Conservation (phyloP, 2,888 invertebrate species). For the Gymnosoma rotundatum region DNA sequence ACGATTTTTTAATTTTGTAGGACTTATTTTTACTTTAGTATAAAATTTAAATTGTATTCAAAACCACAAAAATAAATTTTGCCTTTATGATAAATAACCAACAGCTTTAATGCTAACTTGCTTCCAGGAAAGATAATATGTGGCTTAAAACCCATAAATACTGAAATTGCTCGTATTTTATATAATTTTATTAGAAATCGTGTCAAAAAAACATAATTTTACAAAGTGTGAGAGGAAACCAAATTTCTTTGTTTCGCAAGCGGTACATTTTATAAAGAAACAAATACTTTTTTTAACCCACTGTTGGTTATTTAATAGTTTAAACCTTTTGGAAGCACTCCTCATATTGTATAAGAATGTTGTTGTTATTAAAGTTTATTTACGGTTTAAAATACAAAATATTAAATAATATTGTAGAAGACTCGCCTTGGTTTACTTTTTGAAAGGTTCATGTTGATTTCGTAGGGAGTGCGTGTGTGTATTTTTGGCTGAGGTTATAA, state of each 20-base stretch:
- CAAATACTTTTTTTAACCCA: neutral
- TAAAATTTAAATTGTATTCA: slow-evolving; percentile 7
- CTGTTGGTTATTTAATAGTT: slow-evolving; percentile 21
- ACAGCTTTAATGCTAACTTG: slow-evolving; percentile 1
- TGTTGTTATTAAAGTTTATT: slow-evolving; percentile 43
- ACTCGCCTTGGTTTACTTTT: neutral
- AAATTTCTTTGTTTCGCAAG: neutral
- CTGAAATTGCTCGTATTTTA: neutral
- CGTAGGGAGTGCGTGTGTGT: neutral
- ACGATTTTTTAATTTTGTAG: too few species aligned
- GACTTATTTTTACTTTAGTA: too few species aligned
- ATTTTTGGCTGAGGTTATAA: slow-evolving; percentile 54
- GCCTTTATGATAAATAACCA: neutral
- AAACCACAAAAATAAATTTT: slow-evolving; percentile 52
- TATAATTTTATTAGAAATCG: slow-evolving; percentile 19
- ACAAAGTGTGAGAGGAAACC: neutral
- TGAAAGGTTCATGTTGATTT: slow-evolving; percentile 7
- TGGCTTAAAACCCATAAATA: slow-evolving; percentile 31
- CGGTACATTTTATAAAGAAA: neutral
- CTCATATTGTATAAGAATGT: neutral
- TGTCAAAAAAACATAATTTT: neutral
- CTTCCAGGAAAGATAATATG: slow-evolving; percentile 29
- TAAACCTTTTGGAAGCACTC: neutral
- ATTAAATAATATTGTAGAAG: slow-evolving; percentile 10
- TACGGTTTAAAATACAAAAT: slow-evolving; percentile 22